These are phyloP conservation scores for Dissostichus mawsoni DNA, from an alignment of 2,113 vertebrate genomes.

Conservation along the genomic window DNA sequence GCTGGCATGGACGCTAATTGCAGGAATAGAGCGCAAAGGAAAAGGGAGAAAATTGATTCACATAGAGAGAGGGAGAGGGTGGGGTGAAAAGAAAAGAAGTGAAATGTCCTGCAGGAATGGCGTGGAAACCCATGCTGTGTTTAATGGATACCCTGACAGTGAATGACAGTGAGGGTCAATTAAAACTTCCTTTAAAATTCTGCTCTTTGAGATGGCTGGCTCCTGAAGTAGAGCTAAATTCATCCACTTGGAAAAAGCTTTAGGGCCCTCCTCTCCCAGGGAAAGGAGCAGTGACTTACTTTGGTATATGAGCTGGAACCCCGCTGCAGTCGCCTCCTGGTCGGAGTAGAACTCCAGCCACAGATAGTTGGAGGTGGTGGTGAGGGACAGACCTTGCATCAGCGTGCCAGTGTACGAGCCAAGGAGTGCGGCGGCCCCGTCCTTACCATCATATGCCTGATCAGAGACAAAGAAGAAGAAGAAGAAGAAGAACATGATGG, in stretches of 20 bases:
- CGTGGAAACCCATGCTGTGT: conserved; percentile 60
- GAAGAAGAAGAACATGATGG: background rate
- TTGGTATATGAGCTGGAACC: conserved; percentile 94
- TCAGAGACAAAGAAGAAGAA: conserved; percentile 35
- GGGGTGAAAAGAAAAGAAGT: conserved; percentile 4
- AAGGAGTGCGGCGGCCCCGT: conserved; percentile 89
- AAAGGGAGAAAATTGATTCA: conserved; percentile 36
- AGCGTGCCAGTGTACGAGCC: conserved; percentile 89
- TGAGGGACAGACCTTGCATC: conserved; percentile 90
- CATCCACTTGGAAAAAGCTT: conserved; percentile 63
- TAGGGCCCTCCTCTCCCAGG: conserved; percentile 25
- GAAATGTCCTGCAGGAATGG: conserved; percentile 52
- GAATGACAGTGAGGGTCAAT: conserved; percentile 71
- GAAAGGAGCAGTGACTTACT: conserved; percentile 87
- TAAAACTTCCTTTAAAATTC: conserved; percentile 70
- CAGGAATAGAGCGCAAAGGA: conserved; percentile 22
- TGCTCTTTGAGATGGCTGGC: conserved; percentile 52
- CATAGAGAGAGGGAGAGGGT: conserved; percentile 23
- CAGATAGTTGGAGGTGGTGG: conserved; percentile 95
- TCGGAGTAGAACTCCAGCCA: conserved; percentile 98
- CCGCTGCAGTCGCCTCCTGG: conserved; percentile 89
- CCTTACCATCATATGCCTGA: conserved; percentile 95
- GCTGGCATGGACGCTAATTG: conserved; percentile 52
- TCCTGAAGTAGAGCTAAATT: conserved; percentile 58
- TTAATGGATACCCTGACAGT: conserved; percentile 66